Conservation (phyloP, 2,797 vertebrate genomes). For the Dromococcyx pavoninus region DNA sequence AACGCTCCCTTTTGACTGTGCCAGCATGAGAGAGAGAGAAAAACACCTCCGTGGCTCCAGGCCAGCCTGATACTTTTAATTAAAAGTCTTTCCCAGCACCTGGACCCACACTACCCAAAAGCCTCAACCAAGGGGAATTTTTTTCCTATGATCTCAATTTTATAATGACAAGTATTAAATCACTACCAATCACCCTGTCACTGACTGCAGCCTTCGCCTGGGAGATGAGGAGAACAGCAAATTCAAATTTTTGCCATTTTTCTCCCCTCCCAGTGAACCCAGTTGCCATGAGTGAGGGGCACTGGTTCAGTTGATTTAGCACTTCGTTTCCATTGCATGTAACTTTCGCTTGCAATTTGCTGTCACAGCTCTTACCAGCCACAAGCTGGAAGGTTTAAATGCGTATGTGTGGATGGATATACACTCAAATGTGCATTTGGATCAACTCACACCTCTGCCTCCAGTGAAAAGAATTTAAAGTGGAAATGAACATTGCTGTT, state of each 20-base stretch:
- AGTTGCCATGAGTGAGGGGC: background rate
- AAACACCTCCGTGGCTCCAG: background rate
- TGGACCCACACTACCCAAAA: background rate
- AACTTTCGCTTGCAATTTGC: background rate
- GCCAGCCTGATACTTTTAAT: slow-evolving; percentile 24
- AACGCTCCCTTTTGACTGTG: background rate
- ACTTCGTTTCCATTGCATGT: background rate
- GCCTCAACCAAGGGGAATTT: background rate
- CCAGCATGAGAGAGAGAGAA: background rate
- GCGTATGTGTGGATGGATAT: accelerated
- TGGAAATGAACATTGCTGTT: background rate
- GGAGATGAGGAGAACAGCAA: background rate
- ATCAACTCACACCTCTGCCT: background rate
- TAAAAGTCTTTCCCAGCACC: slow-evolving; percentile 4
- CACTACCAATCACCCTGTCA: background rate
- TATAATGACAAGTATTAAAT: background rate
- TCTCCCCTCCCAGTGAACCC: background rate
- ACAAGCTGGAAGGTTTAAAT: background rate
- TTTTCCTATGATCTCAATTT: background rate
- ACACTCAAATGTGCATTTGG: background rate
- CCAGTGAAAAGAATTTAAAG: background rate
- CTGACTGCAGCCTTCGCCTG: background rate
- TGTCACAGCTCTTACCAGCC: background rate
- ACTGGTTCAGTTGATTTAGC: background rate
- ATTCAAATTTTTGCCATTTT: background rate